phyloP scores from a whole-genome alignment of 1,140 invertebrate genomes.

The Gonioctena quinquepunctata region DNA sequence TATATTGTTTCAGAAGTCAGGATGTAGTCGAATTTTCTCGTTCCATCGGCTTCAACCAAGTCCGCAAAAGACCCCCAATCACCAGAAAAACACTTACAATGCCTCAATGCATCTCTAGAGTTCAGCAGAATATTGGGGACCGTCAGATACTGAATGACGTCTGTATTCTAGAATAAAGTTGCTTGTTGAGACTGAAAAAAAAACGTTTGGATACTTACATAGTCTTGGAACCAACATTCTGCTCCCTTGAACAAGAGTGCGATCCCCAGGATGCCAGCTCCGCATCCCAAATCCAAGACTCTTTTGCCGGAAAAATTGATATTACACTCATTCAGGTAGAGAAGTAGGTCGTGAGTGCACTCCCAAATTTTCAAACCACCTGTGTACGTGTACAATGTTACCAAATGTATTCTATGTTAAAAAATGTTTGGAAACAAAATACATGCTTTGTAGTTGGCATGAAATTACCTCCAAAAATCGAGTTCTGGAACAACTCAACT shows the following conservation, averaged over 20 bases:
- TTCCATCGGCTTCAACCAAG: slow-evolving; percentile 53
- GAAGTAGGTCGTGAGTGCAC: slow-evolving; percentile 76
- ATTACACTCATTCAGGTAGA: slow-evolving; percentile 63
- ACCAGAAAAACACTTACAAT: slow-evolving; percentile 74
- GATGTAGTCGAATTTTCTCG: slow-evolving; percentile 77
- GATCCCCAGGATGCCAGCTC: slow-evolving; percentile 80
- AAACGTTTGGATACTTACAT: slow-evolving; percentile 65
- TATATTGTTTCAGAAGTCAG: slow-evolving; percentile 92
- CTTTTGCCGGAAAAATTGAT: slow-evolving; percentile 58
- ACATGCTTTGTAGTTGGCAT: no score
- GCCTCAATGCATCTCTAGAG: slow-evolving; percentile 56
- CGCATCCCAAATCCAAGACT: slow-evolving; percentile 86
- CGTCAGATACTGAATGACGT: slow-evolving; percentile 74
- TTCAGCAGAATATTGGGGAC: slow-evolving; percentile 81
- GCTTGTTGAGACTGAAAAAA: neutral
- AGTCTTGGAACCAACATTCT: slow-evolving; percentile 82
- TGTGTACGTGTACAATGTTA: no score
- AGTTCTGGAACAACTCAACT: no score
- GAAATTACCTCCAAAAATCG: no score
- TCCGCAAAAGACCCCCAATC: slow-evolving; percentile 75
- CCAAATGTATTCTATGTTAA: no score
- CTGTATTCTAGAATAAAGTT: slow-evolving; percentile 69
- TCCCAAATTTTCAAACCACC: slow-evolving; percentile 91
- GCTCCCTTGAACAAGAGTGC: slow-evolving; percentile 69
- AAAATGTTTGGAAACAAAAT: no score